Evolutionary conservation across 2,797 vertebrate genomes (phyloP), one percentile per base, ranked within the genome.

Genomic region (Aphelocoma californica): DNA sequence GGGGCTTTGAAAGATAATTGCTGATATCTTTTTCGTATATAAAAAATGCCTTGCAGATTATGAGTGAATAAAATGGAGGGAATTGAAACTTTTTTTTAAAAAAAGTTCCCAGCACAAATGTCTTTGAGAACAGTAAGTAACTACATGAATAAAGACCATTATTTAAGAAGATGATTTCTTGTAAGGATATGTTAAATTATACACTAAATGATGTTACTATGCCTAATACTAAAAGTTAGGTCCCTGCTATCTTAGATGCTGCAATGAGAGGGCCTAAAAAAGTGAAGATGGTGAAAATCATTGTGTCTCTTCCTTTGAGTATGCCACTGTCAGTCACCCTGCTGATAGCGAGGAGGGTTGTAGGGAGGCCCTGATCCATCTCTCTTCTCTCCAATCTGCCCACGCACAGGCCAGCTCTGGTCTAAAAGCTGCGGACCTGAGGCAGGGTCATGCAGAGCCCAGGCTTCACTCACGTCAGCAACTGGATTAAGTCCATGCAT

Each of bases 51-150:
- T 88, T 90, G 15, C 26, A 84, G 80, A 64, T 86, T 73, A 94
- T 92, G 44, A 95, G 95, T 91, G 91, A 92, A 90, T 86, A 93
- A 86, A 83, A 81, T 50, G 6, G 23, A 88, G 19, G 16, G 21
- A 84, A 88, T 19, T 66, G 2, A 83, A 80, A 12, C 1, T 69
- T 62, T 45, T 81, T 70, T 53, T 19, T 3, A 5, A 6, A 32
- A 65, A 32, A 71, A 44, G 14, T 56, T 83, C 56, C 58, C 32
- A 29, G 42, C 12, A 74, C 4, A 4, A 88, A 88, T 70, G 8
- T 84, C 81, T 90, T 80, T 79, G 31, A 79, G 69, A 90, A 62
- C 2, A 32, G 32, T 47, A 57, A 60, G 62, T 53, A 80, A 66
- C 29, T 48, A 31, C 15, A 20, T 47, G 34, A 78, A 78, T 57